Conservation (phyloP, 2,888 invertebrate genomes). For the Spisula subtruncata region DNA sequence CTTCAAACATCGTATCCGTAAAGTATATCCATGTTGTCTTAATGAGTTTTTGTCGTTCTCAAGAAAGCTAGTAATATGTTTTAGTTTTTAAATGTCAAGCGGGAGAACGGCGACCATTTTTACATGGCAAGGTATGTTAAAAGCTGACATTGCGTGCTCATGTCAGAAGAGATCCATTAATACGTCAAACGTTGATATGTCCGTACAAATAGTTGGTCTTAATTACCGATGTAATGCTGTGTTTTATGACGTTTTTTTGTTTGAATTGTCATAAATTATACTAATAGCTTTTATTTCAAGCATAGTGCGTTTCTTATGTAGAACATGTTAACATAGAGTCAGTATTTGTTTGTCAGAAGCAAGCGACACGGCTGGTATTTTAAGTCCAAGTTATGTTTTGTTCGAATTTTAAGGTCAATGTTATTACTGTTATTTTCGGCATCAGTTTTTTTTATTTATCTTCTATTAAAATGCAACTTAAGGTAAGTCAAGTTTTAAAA, state of each 20-base stretch:
- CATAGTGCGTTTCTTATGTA: slow-evolving; percentile 27
- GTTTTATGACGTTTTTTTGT: slow-evolving; percentile 20
- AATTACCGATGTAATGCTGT: slow-evolving; percentile 42
- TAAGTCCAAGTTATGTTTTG: neutral
- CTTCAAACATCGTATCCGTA: neutral
- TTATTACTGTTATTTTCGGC: neutral
- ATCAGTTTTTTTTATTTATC: neutral
- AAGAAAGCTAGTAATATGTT: slow-evolving; percentile 9
- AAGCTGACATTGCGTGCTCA: slow-evolving; percentile 27
- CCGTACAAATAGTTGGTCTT: slow-evolving; percentile 34
- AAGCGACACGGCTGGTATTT: slow-evolving; percentile 8
- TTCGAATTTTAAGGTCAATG: slow-evolving; percentile 21
- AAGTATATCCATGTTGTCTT: neutral
- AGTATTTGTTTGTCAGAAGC: slow-evolving; percentile 12
- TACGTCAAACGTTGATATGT: slow-evolving; percentile 29
- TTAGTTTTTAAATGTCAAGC: slow-evolving; percentile 36
- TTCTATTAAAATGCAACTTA: neutral
- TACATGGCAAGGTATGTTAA: slow-evolving; percentile 25
- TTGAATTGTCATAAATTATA: slow-evolving; percentile 47
- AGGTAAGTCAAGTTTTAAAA: no score
- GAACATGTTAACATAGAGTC: neutral
- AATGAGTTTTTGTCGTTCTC: slow-evolving; percentile 23
- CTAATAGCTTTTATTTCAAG: slow-evolving; percentile 40
- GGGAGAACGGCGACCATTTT: neutral
- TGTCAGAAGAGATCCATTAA: slow-evolving; percentile 18